Evolutionary conservation across 1,140 invertebrate species (phyloP), one percentile per base, ranked within the genome.

Genomic region (Musca domestica): DNA sequence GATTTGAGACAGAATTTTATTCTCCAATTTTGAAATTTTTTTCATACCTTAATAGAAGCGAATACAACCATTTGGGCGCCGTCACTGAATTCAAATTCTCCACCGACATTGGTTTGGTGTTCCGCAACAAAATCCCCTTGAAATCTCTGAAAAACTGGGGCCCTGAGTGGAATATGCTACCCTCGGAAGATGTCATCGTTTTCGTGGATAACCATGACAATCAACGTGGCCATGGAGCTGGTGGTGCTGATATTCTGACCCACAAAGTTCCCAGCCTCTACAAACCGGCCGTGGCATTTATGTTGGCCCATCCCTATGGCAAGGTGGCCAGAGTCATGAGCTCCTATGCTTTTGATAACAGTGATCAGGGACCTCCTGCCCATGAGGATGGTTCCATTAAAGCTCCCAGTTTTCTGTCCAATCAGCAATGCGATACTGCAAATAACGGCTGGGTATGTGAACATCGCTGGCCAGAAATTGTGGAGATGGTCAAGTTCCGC

Each of bases 261-360:
- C 86, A 89, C 74, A 88, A 88, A 71, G 74, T 80, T 12, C 23
- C 86, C 0, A 85, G 84, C 68, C 74, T 82, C 15, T 91, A 90
- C 75, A 90, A 90, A 76, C 82, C 89, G 81, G 92, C 92, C 1
- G 86, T 88, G 7, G 90, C 89, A 1, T 95, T 94, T 74, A 94
- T 94, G 90, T 84, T 95, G 73, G 91, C 92, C 0, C 90, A 92
- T 85, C 88, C 91, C 0, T 94, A 94, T 74, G 92, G 92, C 1
- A 12, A 19, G 52, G 82, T 86, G 51, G 86, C 91, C 0, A 83
- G 86, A 58, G 70, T 95, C 1, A 95, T 95, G 91, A 94, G 92
- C 71, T 94, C 92, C 70, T 91, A 85, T 69, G 72, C 71, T 19
- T 91, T 91, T 74, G 71, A 74, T 6, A 70, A 86, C 58, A 83